Conservation (phyloP, 2,113 vertebrate species). For the Lophotis ruficrista region DNA sequence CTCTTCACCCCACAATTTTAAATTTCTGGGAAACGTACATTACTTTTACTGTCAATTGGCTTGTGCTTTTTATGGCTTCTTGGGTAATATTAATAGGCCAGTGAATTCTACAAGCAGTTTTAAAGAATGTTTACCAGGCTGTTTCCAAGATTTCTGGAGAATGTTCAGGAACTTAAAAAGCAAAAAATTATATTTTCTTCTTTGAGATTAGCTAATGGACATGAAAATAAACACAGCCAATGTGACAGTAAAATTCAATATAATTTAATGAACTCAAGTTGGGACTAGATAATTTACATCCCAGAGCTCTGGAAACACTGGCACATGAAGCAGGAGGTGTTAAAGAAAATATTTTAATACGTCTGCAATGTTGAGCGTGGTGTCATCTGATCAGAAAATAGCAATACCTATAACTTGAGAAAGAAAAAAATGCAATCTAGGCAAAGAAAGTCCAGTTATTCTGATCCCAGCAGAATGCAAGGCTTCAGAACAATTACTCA, state of each 20-base stretch:
- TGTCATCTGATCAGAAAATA: not conserved
- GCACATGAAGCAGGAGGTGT: not conserved
- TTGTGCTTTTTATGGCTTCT: constrained; percentile 42
- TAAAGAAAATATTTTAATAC: constrained; percentile 25
- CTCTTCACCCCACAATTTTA: not conserved
- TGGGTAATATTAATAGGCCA: constrained; percentile 16
- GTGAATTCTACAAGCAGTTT: constrained; percentile 24
- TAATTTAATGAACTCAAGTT: not conserved
- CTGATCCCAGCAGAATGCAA: not conserved
- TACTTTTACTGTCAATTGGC: constrained; percentile 44
- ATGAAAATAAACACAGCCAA: not conserved
- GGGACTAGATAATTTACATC: constrained; percentile 3
- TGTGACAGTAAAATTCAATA: not conserved
- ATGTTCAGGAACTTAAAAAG: constrained; percentile 32
- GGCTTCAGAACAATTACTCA: not conserved
- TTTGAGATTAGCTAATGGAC: not conserved
- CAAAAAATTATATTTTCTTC: not conserved
- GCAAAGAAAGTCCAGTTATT: not conserved
- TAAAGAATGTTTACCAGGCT: constrained; percentile 38
- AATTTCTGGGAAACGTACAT: constrained; percentile 54
- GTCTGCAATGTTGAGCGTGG: not conserved
- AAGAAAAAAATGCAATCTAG: constrained; percentile 14
- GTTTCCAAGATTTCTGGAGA: constrained; percentile 13
- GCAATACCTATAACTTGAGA: not conserved
- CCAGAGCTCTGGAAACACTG: not conserved